Evolutionary conservation across 35 echinoderm and acorn worm genomes (phyloP).

Genomic region (Anneissia japonica): DNA sequence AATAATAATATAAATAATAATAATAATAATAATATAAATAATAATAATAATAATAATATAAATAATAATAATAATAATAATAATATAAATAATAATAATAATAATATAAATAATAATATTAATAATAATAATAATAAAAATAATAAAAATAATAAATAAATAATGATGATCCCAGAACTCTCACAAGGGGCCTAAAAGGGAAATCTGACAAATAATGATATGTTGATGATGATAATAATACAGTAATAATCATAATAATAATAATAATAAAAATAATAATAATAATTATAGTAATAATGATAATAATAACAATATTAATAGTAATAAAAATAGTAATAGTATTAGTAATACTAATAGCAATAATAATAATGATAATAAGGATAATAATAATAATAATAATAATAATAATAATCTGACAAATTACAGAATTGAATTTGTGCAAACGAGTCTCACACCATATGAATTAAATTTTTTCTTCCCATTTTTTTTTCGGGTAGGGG

Average conservation of each 20-base stretch:
- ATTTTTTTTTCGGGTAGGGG: too few relatives aligned
- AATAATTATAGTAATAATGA: neutral
- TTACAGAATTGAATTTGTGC: too few relatives aligned
- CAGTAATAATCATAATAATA: neutral
- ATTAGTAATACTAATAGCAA: too few relatives aligned
- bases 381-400: too few relatives aligned
- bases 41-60: neutral
- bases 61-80: constrained; percentile 5
- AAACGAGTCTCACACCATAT: too few relatives aligned
- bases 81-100: neutral
- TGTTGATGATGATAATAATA: neutral
- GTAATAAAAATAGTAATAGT: too few relatives aligned
- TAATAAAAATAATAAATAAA: neutral
- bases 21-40: neutral
- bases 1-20: neutral
- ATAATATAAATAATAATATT: neutral
- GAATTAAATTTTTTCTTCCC: too few relatives aligned
- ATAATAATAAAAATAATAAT: neutral
- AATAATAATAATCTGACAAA: too few relatives aligned
- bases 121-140: neutral
- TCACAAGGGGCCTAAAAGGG: neutral
- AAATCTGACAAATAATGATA: neutral
- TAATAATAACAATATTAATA: neutral
- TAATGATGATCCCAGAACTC: neutral
- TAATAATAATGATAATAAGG: too few relatives aligned